Evolutionary conservation across 2,797 vertebrate species (phyloP), one percentile per base, ranked within the genome.

Genomic region (Antennarius maculatus): DNA sequence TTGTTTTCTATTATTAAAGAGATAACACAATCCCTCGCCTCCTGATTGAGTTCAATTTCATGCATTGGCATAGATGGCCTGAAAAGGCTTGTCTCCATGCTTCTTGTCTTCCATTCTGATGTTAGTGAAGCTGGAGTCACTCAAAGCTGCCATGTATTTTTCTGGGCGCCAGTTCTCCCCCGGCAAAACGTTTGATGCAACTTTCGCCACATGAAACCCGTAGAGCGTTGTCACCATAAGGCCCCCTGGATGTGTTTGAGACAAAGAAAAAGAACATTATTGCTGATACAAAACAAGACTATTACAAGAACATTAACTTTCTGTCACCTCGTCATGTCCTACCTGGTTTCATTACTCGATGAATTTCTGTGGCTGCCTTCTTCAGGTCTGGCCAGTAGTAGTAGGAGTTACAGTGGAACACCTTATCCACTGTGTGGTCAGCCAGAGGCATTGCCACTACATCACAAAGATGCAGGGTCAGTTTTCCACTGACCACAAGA

Each of bases 351-450:
- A 94, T 93, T 28, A 94, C 92, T 13, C 91, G 72, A 55, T 90
- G 86, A 48, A 94, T 86, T 63, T 93, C 92, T 34, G 69, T 17
- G 0, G 85, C 61, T 28, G 58, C 88, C 18, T 81, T 86, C 54
- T 45, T 86, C 50, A 92, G 84, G 65, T 94, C 90, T 12, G 92
- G 91, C 93, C 93, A 94, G 84, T 84, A 94, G 81, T 93, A 94
- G 76, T 93, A 94, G 80, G 92, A 93, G 86, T 94, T 94, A 70
- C 91, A 93, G 67, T 94, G 93, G 69, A 91, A 94, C 3, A 94
- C 92, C 74, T 82, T 92, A 75, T 94, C 92, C 54, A 92, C 88
- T 2, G 51, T 74, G 74, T 41, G 82, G 52, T 93, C 89, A 46
- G 46, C 41, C 31, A 94, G 67, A 16, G 92, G 92, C 90, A 94